Evolutionary conservation across 2,888 invertebrate species (phyloP), one percentile per base, ranked within the genome.

Genomic region (Polia nebulosa): DNA sequence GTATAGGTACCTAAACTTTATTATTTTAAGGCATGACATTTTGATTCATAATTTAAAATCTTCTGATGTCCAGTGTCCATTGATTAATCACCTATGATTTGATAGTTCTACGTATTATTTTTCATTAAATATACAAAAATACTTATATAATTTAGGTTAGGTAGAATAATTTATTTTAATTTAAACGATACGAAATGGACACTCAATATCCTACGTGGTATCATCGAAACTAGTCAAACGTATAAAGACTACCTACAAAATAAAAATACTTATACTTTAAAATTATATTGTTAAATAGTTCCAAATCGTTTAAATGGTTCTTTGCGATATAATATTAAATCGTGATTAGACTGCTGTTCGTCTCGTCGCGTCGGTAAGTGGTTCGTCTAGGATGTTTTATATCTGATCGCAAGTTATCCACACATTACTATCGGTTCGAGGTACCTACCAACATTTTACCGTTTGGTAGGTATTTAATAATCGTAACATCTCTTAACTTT

Each of bases 181-280:
- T 81, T 65, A 59, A 72, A 63, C 53, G 57, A 72, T 77, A 80
- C 69, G 63, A 65, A 68, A 83, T 78, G 79, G 81, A 84, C 85
- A 86, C 76, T 81, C 83, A 76, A 82, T 80, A 81, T n/a, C n/a
- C n/a, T 73, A 82, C 72, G 81, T 82, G 83, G 79, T 88, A 86
- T 89, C 90, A 91, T 91, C 88, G 88, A 92, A 92, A 86, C 89
- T 91, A 92, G 90, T 91, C 89, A 88, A 88, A 84, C 76, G 77
- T 84, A 80, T 85, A 88, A n/a, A 80, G 74, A 82, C 79, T 81
- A 82, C 78, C 58, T 82, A 83, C 76, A 80, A 79, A n/a, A 73
- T 82, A 77, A 77, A 78, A 77, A 75, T 75, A 75, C 74, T 45
- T 70, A 76, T 75, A 76, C 71, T 70, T 73, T 66, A 68, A 77